Evolutionary conservation across 2,888 invertebrate genomes (phyloP).

Genomic region (Oscheius sp.): DNA sequence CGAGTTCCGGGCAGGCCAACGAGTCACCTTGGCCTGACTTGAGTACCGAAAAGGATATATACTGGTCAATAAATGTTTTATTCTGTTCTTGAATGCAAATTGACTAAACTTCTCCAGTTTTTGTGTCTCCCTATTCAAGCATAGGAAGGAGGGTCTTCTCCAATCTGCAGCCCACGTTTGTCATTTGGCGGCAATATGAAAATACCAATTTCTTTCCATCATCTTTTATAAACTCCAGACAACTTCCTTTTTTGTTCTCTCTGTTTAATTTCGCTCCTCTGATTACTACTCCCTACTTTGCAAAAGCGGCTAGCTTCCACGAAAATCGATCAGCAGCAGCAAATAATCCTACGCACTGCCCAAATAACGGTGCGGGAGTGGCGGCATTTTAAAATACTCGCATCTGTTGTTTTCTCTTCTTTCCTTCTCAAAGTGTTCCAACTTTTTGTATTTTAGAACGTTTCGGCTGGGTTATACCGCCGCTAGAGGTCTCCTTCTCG

Average conservation of each 20-base stretch:
- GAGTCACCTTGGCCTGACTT: slow-evolving; percentile 39
- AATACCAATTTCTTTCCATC: too few relatives aligned
- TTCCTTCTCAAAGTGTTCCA: background rate
- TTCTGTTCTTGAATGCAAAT: too few relatives aligned
- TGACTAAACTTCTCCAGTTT: too few relatives aligned
- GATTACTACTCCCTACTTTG: too few relatives aligned
- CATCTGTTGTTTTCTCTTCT: background rate
- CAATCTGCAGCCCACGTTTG: too few relatives aligned
- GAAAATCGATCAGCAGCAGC: too few relatives aligned
- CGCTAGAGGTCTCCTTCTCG: background rate
- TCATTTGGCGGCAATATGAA: too few relatives aligned
- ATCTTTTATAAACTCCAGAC: too few relatives aligned
- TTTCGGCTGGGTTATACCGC: slow-evolving; percentile 1
- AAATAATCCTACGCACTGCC: background rate
- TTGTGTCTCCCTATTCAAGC: too few relatives aligned
- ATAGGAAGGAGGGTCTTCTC: too few relatives aligned
- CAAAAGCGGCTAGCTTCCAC: background rate
- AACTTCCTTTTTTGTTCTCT: too few relatives aligned
- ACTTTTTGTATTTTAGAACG: slow-evolving; percentile 3
- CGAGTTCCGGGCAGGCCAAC: slow-evolving; percentile 34
- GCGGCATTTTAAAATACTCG: background rate
- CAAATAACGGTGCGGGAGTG: background rate
- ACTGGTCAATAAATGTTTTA: background rate
- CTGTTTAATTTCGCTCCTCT: too few relatives aligned
- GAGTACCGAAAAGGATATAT: background rate